A percentile compares a stretch with the other conserved stretches of the same genome.
Conservation (phyloP, 2,888 invertebrate species). For the Conus canariensis region DNA sequence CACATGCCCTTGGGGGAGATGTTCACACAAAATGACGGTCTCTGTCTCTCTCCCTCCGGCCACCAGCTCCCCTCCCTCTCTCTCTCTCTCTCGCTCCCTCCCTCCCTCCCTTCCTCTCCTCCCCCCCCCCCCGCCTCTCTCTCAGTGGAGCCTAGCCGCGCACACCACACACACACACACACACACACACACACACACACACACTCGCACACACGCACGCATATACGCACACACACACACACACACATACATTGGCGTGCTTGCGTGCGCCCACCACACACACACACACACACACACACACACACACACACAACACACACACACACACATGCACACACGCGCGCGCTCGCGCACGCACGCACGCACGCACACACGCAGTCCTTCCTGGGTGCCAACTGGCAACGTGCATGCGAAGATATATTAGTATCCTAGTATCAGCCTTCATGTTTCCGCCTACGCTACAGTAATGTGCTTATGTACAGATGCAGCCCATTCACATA, state of each 20-base stretch:
- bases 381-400: too few species aligned
- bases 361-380: neutral
- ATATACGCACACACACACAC: neutral
- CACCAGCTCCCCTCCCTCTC: too few species aligned
- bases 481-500: neutral
- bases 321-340: neutral
- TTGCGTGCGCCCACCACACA: conserved; percentile 12
- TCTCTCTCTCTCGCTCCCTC: too few species aligned
- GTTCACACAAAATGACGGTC: too few species aligned
- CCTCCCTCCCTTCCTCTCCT: too few species aligned
- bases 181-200: neutral
- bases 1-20: too few species aligned
- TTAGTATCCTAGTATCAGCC: too few species aligned
- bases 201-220: neutral
- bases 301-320: neutral
- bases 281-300: conserved; percentile 21
- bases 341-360: neutral
- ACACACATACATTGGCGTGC: neutral
- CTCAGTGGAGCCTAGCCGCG: too few species aligned
- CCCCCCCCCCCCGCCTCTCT: too few species aligned
- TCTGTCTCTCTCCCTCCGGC: too few species aligned
- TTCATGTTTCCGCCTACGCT: neutral
- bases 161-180: too few species aligned
- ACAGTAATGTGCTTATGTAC: neutral
- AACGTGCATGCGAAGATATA: neutral